A percentile compares a stretch with the other conserved stretches of the same genome.
Evolutionary conservation across 2,888 invertebrate species (phyloP).

Genomic region (Coelopa pilipes): DNA sequence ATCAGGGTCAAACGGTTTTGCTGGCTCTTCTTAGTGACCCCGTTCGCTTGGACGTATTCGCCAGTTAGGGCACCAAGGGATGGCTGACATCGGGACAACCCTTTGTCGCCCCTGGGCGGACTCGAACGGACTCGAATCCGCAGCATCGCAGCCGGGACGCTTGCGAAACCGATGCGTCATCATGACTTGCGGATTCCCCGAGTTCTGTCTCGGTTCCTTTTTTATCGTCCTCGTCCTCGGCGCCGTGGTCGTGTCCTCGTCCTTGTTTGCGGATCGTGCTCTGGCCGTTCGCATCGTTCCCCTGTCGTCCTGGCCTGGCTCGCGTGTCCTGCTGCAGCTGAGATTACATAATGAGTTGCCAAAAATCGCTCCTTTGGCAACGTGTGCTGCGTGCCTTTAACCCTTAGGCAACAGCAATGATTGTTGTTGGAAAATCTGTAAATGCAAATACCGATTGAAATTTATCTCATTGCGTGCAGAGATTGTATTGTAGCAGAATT

Average conservation of each 20-base stretch:
- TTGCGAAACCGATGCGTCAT: slow-evolving; percentile 54
- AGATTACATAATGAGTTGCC: slow-evolving; percentile 49
- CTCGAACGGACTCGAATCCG: too few relatives aligned
- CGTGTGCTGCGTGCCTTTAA: slow-evolving; percentile 35
- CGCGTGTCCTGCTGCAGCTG: slow-evolving; percentile 44
- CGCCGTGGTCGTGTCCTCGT: too few relatives aligned
- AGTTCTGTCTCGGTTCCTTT: slow-evolving; percentile 38
- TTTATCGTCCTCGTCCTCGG: too few relatives aligned
- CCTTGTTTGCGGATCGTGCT: slow-evolving; percentile 1
- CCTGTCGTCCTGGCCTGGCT: not conserved
- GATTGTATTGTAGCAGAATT: not conserved
- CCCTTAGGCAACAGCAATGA: slow-evolving; percentile 17
- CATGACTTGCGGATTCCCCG: slow-evolving; percentile 55
- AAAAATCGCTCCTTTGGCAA: slow-evolving; percentile 42
- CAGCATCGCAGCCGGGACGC: too few relatives aligned
- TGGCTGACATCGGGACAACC: too few relatives aligned
- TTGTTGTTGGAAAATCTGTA: too few relatives aligned
- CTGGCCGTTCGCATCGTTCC: not conserved
- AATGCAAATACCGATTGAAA: slow-evolving; percentile 9
- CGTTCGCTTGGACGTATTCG: too few relatives aligned
- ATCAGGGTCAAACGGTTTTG: too few relatives aligned
- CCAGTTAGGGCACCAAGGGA: too few relatives aligned
- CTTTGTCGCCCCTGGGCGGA: too few relatives aligned
- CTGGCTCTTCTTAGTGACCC: too few relatives aligned
- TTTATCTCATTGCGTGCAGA: slow-evolving; percentile 33